Conservation (phyloP, 2,888 invertebrate genomes). For the Panzeria rudis region DNA sequence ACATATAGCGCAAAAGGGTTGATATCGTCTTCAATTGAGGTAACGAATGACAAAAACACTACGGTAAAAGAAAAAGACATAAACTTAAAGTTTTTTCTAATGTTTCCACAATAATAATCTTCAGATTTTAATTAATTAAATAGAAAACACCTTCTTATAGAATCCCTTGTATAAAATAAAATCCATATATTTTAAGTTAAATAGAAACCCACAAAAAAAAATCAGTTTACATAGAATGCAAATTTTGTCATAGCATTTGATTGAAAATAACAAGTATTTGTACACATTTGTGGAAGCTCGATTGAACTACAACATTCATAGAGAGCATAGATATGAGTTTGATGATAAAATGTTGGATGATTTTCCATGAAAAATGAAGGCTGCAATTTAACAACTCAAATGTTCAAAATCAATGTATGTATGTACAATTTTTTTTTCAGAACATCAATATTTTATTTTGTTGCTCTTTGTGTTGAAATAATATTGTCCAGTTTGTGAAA, state of each 20-base stretch:
- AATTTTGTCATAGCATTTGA: slow-evolving; percentile 52
- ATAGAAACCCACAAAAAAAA: slow-evolving; percentile 26
- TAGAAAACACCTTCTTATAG: background rate
- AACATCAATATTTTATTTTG: slow-evolving; percentile 46
- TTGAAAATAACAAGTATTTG: slow-evolving; percentile 57
- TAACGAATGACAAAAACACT: no score
- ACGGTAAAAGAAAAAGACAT: no score
- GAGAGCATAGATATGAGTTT: background rate
- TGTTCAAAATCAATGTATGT: slow-evolving; percentile 37
- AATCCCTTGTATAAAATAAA: background rate
- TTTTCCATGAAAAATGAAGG: background rate
- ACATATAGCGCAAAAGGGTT: no score
- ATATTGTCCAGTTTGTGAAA: slow-evolving; percentile 26
- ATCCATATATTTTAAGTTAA: slow-evolving; percentile 6
- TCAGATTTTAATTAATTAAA: no score
- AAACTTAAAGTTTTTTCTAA: no score
- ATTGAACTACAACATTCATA: slow-evolving; percentile 9
- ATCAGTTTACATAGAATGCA: slow-evolving; percentile 47
- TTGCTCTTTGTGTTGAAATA: slow-evolving; percentile 52
- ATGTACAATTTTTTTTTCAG: background rate
- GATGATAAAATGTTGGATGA: no score
- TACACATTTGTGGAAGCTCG: slow-evolving; percentile 40
- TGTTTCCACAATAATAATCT: no score
- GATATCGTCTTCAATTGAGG: no score
- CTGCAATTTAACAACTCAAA: slow-evolving; percentile 31